Conservation (phyloP, 2,113 vertebrate genomes). For the Corythaixoides concolor region DNA sequence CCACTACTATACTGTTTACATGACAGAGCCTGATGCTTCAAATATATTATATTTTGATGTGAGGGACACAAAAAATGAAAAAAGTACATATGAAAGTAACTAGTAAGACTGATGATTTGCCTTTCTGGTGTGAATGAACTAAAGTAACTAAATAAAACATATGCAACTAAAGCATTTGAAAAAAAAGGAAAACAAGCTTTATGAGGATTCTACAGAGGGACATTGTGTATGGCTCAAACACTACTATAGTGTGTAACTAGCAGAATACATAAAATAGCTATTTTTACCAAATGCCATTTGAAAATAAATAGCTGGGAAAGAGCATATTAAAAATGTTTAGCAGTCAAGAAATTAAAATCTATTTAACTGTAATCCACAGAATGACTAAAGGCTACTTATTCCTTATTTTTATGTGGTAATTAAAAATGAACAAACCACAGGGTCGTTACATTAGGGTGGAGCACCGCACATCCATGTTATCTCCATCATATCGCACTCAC, state of each 20-base stretch:
- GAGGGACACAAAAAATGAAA: not conserved
- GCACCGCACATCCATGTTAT: not conserved
- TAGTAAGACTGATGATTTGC: not conserved
- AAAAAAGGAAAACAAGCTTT: not conserved
- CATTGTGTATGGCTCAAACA: not conserved
- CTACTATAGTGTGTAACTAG: not conserved
- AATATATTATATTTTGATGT: not conserved
- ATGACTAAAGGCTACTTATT: not conserved
- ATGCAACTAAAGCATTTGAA: not conserved
- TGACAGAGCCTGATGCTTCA: not conserved
- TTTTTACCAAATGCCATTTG: constrained; percentile 12
- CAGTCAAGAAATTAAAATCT: not conserved
- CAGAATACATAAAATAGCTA: not conserved
- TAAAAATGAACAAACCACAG: not conserved
- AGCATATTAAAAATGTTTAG: not conserved
- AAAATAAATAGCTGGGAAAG: not conserved
- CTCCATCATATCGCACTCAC: not conserved
- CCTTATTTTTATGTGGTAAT: not conserved
- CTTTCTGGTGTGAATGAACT: not conserved
- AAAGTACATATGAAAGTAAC: not conserved
- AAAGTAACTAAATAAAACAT: not conserved
- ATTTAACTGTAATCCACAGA: not conserved
- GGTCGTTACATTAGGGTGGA: not conserved
- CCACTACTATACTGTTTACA: fast-evolving
- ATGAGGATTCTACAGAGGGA: not conserved